A percentile compares a stretch with the other conserved stretches of the same genome.
Evolutionary conservation across 2,113 vertebrate species (phyloP).

Genomic region (Onychorhynchus coronatus): DNA sequence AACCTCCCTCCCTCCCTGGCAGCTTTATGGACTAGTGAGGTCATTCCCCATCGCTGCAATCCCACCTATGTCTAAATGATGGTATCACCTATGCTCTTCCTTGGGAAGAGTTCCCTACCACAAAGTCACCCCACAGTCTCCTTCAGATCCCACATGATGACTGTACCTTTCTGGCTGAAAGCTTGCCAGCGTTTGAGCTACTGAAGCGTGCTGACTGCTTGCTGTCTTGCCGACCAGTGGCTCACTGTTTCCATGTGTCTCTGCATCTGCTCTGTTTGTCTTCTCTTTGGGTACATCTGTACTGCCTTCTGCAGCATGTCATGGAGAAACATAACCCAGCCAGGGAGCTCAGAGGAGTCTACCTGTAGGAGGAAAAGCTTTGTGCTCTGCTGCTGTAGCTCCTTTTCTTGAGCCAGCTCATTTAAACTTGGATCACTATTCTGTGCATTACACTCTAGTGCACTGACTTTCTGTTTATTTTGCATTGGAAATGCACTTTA

Average conservation of each 20-base stretch:
- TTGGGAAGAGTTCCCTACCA: background rate
- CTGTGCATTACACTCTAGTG: background rate
- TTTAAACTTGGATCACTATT: background rate
- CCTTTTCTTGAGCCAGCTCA: background rate
- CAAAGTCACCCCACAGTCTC: background rate
- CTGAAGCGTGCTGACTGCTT: background rate
- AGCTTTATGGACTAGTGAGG: background rate
- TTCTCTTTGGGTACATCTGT: background rate
- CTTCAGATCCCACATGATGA: background rate
- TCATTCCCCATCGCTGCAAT: background rate
- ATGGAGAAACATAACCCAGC: background rate
- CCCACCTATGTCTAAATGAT: background rate
- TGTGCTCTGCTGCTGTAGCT: background rate
- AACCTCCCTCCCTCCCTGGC: background rate
- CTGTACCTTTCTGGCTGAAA: background rate
- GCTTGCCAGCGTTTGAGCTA: background rate
- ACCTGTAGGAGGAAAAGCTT: background rate
- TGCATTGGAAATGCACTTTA: background rate
- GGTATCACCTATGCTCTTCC: background rate
- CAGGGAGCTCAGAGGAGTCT: background rate
- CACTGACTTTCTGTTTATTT: background rate
- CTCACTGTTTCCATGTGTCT: background rate
- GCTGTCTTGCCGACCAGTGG: background rate
- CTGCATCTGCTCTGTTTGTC: background rate
- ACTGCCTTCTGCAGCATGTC: background rate